phyloP scores from a whole-genome alignment of 1,140 invertebrate genomes.

The Anastrepha obliqua region DNA sequence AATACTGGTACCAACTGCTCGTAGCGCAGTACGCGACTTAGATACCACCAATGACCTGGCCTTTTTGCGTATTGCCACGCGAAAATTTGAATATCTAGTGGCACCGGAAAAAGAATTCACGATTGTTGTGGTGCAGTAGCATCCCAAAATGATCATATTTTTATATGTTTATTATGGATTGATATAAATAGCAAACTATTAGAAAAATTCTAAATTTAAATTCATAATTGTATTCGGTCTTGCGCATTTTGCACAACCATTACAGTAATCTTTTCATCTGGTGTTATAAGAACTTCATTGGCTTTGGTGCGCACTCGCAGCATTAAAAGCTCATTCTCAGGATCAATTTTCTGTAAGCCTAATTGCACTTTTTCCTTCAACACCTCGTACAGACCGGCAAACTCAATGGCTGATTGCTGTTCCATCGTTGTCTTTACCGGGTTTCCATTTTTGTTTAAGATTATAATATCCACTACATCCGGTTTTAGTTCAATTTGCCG shows the following conservation, averaged over 20 bases:
- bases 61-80: constrained; percentile 58
- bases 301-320: constrained; percentile 67
- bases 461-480: constrained; percentile 66
- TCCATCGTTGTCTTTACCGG: constrained; percentile 69
- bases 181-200: constrained; percentile 23
- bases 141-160: constrained; percentile 23
- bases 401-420: constrained; percentile 61
- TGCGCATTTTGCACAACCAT: constrained; percentile 67
- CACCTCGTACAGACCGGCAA: constrained; percentile 68
- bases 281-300: constrained; percentile 67
- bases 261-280: constrained; percentile 70
- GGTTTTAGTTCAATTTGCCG: constrained; percentile 62
- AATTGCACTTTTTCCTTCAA: constrained; percentile 66
- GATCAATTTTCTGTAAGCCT: constrained; percentile 65
- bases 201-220: not conserved
- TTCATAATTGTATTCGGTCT: constrained; percentile 58
- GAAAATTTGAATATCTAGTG: constrained; percentile 69
- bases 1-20: constrained; percentile 60
- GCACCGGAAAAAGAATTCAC: constrained; percentile 70
- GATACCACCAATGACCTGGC: constrained; percentile 60
- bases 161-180: constrained; percentile 1
- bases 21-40: constrained; percentile 67
- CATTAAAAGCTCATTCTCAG: constrained; percentile 61
- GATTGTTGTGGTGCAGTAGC: constrained; percentile 68
- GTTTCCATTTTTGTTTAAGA: constrained; percentile 68